Conservation (phyloP, 2,888 invertebrate species). For the Campoletis raptor region DNA sequence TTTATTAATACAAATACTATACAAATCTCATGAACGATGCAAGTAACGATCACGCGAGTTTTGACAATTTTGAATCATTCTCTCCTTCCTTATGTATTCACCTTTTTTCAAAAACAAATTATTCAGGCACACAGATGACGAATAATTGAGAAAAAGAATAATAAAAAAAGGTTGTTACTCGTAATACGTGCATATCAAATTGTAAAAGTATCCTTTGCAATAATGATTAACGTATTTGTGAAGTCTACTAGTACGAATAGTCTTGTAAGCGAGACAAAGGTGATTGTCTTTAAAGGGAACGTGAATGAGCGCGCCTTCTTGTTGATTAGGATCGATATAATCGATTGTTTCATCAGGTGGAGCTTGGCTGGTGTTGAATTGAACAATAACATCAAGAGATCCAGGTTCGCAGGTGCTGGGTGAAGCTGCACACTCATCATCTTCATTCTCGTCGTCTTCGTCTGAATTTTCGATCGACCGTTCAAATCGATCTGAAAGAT, state of each 20-base stretch:
- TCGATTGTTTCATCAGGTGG: slow-evolving; percentile 77
- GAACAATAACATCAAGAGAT: slow-evolving; percentile 81
- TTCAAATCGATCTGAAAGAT: slow-evolving; percentile 76
- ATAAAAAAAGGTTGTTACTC: slow-evolving; percentile 72
- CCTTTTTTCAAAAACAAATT: not conserved
- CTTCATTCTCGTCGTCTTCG: slow-evolving; percentile 59
- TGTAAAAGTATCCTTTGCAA: slow-evolving; percentile 81
- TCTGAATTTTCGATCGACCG: slow-evolving; percentile 74
- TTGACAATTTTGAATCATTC: not conserved
- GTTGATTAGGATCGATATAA: slow-evolving; percentile 78
- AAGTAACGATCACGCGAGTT: slow-evolving; percentile 5
- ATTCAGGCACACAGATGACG: slow-evolving; percentile 24
- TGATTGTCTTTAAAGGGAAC: slow-evolving; percentile 89
- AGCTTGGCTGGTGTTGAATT: slow-evolving; percentile 78
- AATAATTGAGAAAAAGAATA: not conserved
- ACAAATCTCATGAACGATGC: slow-evolving; percentile 41
- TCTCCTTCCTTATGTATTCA: not conserved
- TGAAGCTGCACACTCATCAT: slow-evolving; percentile 57
- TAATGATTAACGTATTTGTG: slow-evolving; percentile 82
- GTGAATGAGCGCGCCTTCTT: slow-evolving; percentile 86
- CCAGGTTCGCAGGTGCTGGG: slow-evolving; percentile 66
- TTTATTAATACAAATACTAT: slow-evolving; percentile 81
- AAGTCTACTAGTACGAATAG: slow-evolving; percentile 84
- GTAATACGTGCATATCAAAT: slow-evolving; percentile 81
- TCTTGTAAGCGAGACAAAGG: slow-evolving; percentile 88